Base-by-base conservation (phyloP, 2,888 invertebrate genomes). In the Bembecia ichneumoniformis region DNA sequence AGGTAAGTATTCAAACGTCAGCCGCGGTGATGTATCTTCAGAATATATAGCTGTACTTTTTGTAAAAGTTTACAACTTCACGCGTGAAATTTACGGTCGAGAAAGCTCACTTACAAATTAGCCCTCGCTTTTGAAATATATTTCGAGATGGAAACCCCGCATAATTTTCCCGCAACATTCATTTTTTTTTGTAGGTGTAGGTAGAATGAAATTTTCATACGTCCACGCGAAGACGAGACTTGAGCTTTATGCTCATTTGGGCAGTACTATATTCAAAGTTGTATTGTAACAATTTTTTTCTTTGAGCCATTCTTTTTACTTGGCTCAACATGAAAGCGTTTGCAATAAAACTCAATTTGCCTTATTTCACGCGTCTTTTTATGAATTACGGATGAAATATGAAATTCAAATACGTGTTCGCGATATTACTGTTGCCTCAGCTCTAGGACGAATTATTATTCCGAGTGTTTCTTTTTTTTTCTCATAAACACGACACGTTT, bases 41-140 rank as follows among this genome's bases (percentile, higher is more conserved):
- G 68, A 67, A 84, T 80, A 76, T 82, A 82, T 73, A 69, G 65
- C 72, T 56, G 69, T 77, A 77, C 77, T 79, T 82, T 81, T 81
- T 78, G 68, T 64, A 63, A 68, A 75, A 77, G 66, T 78, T 80
- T 74, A 68, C 71, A 73, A 71, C 71, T 71, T 58, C 65, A 70
- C 70, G 71, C 73, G 72, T 73, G 63, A 68, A 74, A 79, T 78
- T 77, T 78, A 79, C 70, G 75, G 63, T 53, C 60, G 55, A 57
- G 57, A 58, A 64, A 63, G 66, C 69, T 68, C 69, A 73, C 74
- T 75, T 71, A 72, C 72, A 78, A 78, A 81, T 78, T 79, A 80
- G 71, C 68, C 57, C 54, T 51, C 57, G 66, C 58, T 66, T 65
- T 58, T 55, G 58, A 63, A 62, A 63, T 62, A 66, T 60, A 67